Evolutionary conservation across 2,888 invertebrate genomes (phyloP), one percentile per base, ranked within the genome.

Genomic region (Lithophane leautieri): DNA sequence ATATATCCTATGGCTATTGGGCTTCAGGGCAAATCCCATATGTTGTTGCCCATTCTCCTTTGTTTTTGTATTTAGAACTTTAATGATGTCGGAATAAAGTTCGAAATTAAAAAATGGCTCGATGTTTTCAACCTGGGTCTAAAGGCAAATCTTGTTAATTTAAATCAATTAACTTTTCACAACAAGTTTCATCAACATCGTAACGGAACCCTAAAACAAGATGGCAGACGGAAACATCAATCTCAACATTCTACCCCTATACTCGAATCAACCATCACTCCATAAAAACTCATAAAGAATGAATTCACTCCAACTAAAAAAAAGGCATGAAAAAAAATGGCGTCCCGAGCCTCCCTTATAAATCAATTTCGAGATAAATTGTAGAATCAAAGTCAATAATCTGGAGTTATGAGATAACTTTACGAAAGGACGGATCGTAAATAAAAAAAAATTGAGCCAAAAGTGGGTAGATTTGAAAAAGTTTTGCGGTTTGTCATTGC

Each of bases 371-470:
- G 52, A 73, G 71, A 86, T 83, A 85, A 83, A 86, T 87, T 85
- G 77, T 76, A 70, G 83, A 87, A 85, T 87, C 86, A 86, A 83
- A 83, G 86, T 85, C 86, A 83, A 87, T 86, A 87, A 86, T 85
- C 70, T 73, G 60, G 67, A 86, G 79, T 85, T 86, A 86, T 81
- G 87, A 79, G 85, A 82, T 87, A 78, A 86, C 70, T 86, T 86
- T 78, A 79, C 52, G 77, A 85, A 58, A 58, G 62, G 58, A 40
- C 28, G 40, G 87, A 73, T 76, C 87, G 63, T 85, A 85, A 86
- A 85, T 87, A 79, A 56, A 78, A 25, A 25, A 80, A 76, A 85
- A 82, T 74, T 58, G 50, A 68, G 58, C 56, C 25, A 65, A 72
- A 61, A 79, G 75, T 63, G 77, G 79, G 77, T 76, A 78, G 65